Evolutionary conservation across 2,113 vertebrate genomes (phyloP).

Genomic region (Mobula hypostoma): DNA sequence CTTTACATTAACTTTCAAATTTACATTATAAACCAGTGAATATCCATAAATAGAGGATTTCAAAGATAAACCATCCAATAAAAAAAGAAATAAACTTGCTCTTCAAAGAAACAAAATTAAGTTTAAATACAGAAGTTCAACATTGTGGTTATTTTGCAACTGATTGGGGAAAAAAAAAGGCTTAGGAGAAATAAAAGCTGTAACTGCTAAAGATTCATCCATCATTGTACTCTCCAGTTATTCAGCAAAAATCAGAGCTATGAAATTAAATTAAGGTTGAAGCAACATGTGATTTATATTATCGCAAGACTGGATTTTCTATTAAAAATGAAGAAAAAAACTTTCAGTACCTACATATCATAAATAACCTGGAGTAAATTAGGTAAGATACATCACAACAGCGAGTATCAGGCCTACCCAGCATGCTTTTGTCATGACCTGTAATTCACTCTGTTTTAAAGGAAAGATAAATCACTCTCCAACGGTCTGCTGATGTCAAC

Average conservation of each 20-base stretch:
- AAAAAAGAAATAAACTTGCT: neutral
- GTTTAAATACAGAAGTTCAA: slow-evolving; percentile 1
- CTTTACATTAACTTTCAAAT: neutral
- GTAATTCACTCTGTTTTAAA: slow-evolving; percentile 46
- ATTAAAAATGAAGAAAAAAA: neutral
- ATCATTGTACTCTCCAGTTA: slow-evolving; percentile 24
- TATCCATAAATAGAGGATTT: neutral
- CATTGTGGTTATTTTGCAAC: neutral
- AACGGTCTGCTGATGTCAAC: slow-evolving; percentile 51
- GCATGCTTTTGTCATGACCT: slow-evolving; percentile 35
- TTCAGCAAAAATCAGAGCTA: slow-evolving; percentile 31
- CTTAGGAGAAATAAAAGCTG: neutral
- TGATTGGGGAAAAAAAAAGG: neutral
- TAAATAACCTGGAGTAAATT: slow-evolving; percentile 34
- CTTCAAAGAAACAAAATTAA: slow-evolving; percentile 1
- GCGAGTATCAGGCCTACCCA: slow-evolving; percentile 37
- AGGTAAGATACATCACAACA: slow-evolving; percentile 24
- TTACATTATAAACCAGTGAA: neutral
- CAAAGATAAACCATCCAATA: neutral
- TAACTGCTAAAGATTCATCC: neutral
- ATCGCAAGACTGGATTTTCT: slow-evolving; percentile 15
- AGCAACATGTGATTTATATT: slow-evolving; percentile 28
- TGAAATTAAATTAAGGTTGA: slow-evolving; percentile 28
- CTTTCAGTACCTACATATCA: slow-evolving; percentile 5
- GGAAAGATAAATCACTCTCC: slow-evolving; percentile 54